Percentiles rank a stretch among this genome's conserved stretches.
Evolutionary conservation across 2,113 vertebrate genomes (phyloP).

Genomic region (Leptobrachium leishanense): DNA sequence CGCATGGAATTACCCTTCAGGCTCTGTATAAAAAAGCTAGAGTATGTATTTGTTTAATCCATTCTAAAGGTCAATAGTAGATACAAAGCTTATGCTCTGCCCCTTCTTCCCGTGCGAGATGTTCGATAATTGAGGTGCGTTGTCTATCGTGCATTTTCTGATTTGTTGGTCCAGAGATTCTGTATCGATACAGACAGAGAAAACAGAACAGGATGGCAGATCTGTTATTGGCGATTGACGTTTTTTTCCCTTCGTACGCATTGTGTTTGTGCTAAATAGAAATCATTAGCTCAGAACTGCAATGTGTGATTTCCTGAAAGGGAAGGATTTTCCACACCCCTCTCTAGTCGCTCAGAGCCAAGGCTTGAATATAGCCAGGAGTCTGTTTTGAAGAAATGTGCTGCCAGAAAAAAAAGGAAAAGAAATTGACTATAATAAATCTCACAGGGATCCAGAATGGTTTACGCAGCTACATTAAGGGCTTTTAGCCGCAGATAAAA

Average conservation of each 20-base stretch:
- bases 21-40: too few relatives aligned
- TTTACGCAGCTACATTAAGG: conserved; percentile 43
- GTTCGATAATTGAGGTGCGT: too few relatives aligned
- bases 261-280: conserved; percentile 37
- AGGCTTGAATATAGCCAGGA: conserved; percentile 47
- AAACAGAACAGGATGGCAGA: neutral
- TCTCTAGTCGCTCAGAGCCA: conserved; percentile 49
- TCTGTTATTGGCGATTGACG: neutral
- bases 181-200: neutral
- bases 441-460: conserved; percentile 50
- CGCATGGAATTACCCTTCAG: too few relatives aligned
- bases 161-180: too few relatives aligned
- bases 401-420: conserved; percentile 48
- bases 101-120: too few relatives aligned
- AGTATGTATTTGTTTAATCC: too few relatives aligned
- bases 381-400: conserved; percentile 54
- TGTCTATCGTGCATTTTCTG: too few relatives aligned
- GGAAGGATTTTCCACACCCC: neutral
- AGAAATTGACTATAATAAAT: conserved; percentile 35
- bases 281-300: neutral
- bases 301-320: conserved; percentile 51
- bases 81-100: too few relatives aligned
- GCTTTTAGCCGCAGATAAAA: conserved; percentile 29
- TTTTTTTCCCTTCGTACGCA: neutral
- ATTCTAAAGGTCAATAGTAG: too few relatives aligned